Base-by-base conservation (phyloP, 2,113 vertebrate genomes). In the Panthera uncia region DNA sequence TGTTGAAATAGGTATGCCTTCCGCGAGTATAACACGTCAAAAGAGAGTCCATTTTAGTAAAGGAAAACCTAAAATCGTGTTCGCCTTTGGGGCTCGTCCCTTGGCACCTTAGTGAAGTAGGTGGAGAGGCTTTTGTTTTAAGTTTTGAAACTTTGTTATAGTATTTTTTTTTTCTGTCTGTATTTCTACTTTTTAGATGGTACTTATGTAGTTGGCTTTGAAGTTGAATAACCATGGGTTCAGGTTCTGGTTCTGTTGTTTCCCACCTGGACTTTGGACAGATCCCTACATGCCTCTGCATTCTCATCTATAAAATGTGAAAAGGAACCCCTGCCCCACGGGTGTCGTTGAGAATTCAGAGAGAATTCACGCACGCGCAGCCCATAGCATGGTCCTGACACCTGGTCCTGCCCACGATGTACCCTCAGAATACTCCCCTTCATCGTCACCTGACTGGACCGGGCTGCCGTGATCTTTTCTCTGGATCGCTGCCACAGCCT, bases 1-100 rank as follows among this genome's bases (percentile, higher is more conserved):
- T 0, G 99, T 99, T 97, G 99, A 99, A 99, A 99, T 99, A 98
- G 99, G 99, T 99, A 99, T 16, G 98, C 55, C 48, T 52, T 52
- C 50, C 50, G 0, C 25, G 90, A 14, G 29, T 55, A 1, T 63
- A 29, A 63, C n/a, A 25, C 57, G 16, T 74, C 14, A 27, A 27
- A 68, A 25, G 31, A 50, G 15, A 33, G 1, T 36, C 13, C 29
- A 1, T 41, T 52, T 96, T 33, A 36, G 4, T 45, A 38, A 13
- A 13, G 25, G 27, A 21, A n/a, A 36, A 18, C 15, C 29, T 9
- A 8, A 93, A 27, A 12, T 79, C 33, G 3, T 36, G 13, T 48
- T 83, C 6, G 9, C 78, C 41, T 73, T 90, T 45, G 80, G 21
- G 31, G 2, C 31, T 68, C 31, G 6, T 66, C 68, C 23, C 68